Conservation (phyloP, 1,140 invertebrate genomes). For the Whitmania pigra region DNA sequence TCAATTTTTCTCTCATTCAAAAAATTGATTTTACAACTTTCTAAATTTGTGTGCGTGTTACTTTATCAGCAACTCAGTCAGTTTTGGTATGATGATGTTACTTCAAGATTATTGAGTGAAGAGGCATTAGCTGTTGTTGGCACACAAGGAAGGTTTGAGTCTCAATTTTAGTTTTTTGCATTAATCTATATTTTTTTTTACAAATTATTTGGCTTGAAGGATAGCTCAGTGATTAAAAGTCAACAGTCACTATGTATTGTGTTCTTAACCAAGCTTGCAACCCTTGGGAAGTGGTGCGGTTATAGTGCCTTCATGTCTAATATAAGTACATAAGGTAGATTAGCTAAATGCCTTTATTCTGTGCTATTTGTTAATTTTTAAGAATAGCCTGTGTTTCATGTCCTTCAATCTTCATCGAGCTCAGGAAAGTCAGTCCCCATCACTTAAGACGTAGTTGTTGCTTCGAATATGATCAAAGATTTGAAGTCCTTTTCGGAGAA, state of each 20-base stretch:
- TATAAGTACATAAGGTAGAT: too few species aligned
- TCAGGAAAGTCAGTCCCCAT: constrained; percentile 34
- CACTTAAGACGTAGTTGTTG: constrained; percentile 28
- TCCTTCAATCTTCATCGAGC: constrained; percentile 64
- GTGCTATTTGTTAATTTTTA: constrained; percentile 25
- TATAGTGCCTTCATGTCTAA: too few species aligned
- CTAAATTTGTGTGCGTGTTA: not conserved
- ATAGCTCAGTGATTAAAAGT: too few species aligned
- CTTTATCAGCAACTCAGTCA: constrained; percentile 78
- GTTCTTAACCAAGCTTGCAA: not conserved
- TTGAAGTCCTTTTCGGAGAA: constrained; percentile 56
- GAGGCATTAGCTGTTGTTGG: constrained; percentile 49
- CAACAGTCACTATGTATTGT: not conserved
- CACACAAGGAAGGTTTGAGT: constrained; percentile 44
- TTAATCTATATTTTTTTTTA: too few species aligned
- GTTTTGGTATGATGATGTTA: constrained; percentile 82
- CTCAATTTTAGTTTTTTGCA: not conserved
- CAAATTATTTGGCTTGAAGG: too few species aligned
- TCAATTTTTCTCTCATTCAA: too few species aligned
- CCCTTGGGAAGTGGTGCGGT: too few species aligned
- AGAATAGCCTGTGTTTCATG: constrained; percentile 73
- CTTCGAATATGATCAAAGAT: constrained; percentile 61
- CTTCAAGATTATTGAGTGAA: constrained; percentile 55
- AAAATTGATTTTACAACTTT: not conserved
- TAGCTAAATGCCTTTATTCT: not conserved